Evolutionary conservation across 2,113 vertebrate species (phyloP), one percentile per base, ranked within the genome.

Genomic region (Oryzias celebensis): DNA sequence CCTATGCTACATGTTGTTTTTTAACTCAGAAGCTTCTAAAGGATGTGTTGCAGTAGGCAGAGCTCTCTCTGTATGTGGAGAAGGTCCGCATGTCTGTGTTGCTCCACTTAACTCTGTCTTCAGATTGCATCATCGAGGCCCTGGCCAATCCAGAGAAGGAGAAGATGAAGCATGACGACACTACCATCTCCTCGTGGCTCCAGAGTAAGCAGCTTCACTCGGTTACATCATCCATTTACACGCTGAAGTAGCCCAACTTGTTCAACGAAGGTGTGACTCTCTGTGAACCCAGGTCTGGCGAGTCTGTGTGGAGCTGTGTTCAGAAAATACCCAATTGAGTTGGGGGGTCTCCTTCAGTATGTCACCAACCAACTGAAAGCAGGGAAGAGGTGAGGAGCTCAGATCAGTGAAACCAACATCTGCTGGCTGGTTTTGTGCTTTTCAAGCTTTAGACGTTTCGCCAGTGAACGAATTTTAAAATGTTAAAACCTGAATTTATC

Each of bases 121-220:
- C 88, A 99, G 97, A 98, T 92, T 99, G 97, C 88, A 98, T 99
- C 73, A 98, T 98, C 73, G 97, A 99, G 90, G 97, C 97, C 72
- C 84, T 99, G 86, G 97, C 97, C 75, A 99, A 98, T 88, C 97
- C 97, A 0, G 96, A 99, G 83, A 98, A 98, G 73, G 97, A 98
- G 86, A 98, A 95, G 86, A 99, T 99, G 96, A 99, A 99, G 71
- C 97, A 98, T 16, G 97, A 99, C 14, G 97, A 98, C 85, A 99
- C 97, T 14, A 97, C 96, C 7, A 98, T 99, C 74, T 99, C 97
- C 1, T 96, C 94, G 10, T 99, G 97, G 97, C 92, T 99, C 73
- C 97, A 99, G 78, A 99, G 97, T 99, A 84, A 90, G 95, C 93
- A 63, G 61, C 86, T 65, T 76, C 68, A 17, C 7, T 49, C 55